Conservation (phyloP, 1,140 invertebrate genomes). For the Batillaria attramentaria region DNA sequence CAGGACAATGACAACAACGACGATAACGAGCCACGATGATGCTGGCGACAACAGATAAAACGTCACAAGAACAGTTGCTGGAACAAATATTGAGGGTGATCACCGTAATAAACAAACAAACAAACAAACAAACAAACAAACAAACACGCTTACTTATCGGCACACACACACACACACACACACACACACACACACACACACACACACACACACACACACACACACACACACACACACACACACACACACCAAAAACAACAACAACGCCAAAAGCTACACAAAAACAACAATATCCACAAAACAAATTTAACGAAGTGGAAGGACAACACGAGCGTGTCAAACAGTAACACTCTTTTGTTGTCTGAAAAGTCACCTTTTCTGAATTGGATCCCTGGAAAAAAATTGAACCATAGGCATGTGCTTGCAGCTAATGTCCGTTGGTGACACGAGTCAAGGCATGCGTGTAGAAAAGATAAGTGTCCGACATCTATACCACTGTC, state of each 20-base stretch:
- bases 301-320: not conserved
- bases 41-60: too few relatives aligned
- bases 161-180: not conserved
- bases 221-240: conserved; percentile 18
- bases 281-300: not conserved
- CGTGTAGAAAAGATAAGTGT: not conserved
- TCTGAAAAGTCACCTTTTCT: not conserved
- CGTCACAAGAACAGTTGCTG: too few relatives aligned
- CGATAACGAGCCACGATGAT: too few relatives aligned
- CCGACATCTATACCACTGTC: too few relatives aligned
- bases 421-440: not conserved
- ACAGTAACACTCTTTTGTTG: not conserved
- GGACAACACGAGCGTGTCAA: not conserved
- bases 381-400: not conserved
- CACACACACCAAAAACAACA: not conserved
- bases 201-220: conserved; percentile 25
- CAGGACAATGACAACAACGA: too few relatives aligned
- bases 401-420: not conserved
- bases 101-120: too few relatives aligned
- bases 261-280: not conserved
- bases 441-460: not conserved
- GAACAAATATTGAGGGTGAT: too few relatives aligned
- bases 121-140: too few relatives aligned
- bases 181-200: conserved; percentile 22
- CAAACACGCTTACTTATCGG: not conserved